Evolutionary conservation across 2,888 invertebrate genomes (phyloP).

Genomic region (Allophyes oxyacanthae): DNA sequence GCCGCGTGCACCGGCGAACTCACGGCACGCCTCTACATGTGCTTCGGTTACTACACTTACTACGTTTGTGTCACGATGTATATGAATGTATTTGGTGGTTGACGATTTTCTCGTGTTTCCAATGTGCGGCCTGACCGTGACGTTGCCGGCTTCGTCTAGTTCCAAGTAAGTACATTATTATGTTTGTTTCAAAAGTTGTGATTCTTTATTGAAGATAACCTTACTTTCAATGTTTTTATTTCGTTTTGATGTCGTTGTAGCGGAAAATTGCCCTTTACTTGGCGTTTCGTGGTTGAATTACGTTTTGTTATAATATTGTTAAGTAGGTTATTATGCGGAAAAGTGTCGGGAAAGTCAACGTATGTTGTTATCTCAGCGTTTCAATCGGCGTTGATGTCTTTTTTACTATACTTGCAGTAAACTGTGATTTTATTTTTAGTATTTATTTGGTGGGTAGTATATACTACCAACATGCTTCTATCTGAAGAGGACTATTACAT

Average conservation of each 20-base stretch:
- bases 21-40: constrained; percentile 79
- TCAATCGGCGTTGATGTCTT: constrained; percentile 40
- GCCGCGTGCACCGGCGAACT: constrained; percentile 66
- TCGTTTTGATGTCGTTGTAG: constrained; percentile 24
- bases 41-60: constrained; percentile 74
- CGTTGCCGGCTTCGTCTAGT: constrained; percentile 48
- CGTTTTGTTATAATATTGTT: constrained; percentile 16
- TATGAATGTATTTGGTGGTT: constrained; percentile 79
- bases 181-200: constrained; percentile 51
- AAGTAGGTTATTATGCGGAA: constrained; percentile 25
- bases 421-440: not conserved
- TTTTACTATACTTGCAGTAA: constrained; percentile 6
- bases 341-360: constrained; percentile 12
- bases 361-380: constrained; percentile 17
- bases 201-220: constrained; percentile 46
- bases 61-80: constrained; percentile 79
- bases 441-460: too few species aligned
- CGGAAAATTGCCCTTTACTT: constrained; percentile 42
- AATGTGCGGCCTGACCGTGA: constrained; percentile 62
- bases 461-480: too few species aligned
- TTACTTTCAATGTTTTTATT: constrained; percentile 58
- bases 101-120: constrained; percentile 69
- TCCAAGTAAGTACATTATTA: constrained; percentile 69
- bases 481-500: not conserved
- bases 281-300: constrained; percentile 33